Conservation (phyloP, 2,888 invertebrate species). For the Sclerodermus sp. region DNA sequence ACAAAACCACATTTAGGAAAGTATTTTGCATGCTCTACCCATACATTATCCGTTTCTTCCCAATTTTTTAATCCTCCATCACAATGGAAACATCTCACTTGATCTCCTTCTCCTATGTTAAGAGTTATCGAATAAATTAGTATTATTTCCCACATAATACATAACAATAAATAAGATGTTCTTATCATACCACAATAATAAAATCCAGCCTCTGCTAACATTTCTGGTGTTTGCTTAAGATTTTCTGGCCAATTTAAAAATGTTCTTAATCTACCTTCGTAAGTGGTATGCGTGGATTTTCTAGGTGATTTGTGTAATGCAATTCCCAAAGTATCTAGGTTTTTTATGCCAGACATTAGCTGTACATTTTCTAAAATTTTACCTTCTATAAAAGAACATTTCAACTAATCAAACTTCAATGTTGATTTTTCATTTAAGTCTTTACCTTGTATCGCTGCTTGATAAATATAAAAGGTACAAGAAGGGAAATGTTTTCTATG, state of each 20-base stretch:
- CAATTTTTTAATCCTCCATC: slow-evolving; percentile 89
- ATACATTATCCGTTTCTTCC: slow-evolving; percentile 88
- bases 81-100: slow-evolving; percentile 91
- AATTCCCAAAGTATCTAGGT: slow-evolving; percentile 65
- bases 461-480: slow-evolving; percentile 59
- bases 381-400: slow-evolving; percentile 1
- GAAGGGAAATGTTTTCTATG: slow-evolving; percentile 67
- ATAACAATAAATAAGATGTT: neutral
- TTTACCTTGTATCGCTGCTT: neutral
- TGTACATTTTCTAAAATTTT: slow-evolving; percentile 53
- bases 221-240: slow-evolving; percentile 73
- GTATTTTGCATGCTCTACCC: slow-evolving; percentile 94
- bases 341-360: slow-evolving; percentile 45
- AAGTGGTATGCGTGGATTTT: slow-evolving; percentile 69
- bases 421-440: neutral
- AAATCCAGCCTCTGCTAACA: slow-evolving; percentile 85
- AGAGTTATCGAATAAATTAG: too few species aligned
- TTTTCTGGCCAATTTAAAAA: slow-evolving; percentile 78
- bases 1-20: slow-evolving; percentile 88
- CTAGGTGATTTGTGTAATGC: slow-evolving; percentile 65
- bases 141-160: neutral
- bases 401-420: neutral
- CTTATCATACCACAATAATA: slow-evolving; percentile 70
- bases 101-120: slow-evolving; percentile 64
- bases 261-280: slow-evolving; percentile 70